Evolutionary conservation across 2,797 vertebrate genomes (phyloP), one percentile per base, ranked within the genome.

Genomic region (Lacerta viridis): DNA sequence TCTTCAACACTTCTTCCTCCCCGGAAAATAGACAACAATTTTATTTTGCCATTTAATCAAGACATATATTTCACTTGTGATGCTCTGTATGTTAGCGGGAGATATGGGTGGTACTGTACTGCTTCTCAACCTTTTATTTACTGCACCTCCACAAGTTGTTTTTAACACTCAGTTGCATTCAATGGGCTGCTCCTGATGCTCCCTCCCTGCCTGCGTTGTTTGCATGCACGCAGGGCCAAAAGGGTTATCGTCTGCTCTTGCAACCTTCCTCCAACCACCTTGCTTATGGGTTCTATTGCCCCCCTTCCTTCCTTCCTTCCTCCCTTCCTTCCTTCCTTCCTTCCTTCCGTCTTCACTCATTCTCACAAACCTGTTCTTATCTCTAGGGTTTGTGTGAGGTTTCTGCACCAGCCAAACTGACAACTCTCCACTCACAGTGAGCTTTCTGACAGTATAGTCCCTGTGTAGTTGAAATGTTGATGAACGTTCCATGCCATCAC

Each of bases 41-140:
- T 61, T 72, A 39, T 87, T 80, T 80, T 71, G 43, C 15, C 85
- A 86, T 25, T 86, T 86, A 71, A 27, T 46, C 41, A 46, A 77
- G 77, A 25, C 36, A 39, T 66, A 75, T 80, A 61, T 36, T 59
- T 39, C 18, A 75, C 36, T 36, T 80, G n/a, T 4, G 61, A 25
- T 18, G 61, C 11, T 50, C 17, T 18, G 15, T 20, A 5, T 18
- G 27, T 46, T n/a, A 4, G 13, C 9, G 27, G 64, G 6, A n/a
- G 81, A 61, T 75, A 27, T n/a, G 9, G 83, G 59, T 74, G n/a
- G 83, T 59, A 75, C 59, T 75, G 20, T 1, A 10, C 6, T 75
- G 29, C 10, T 25, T 36, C 13, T 59, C 18, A 71, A 5, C 1
- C 17, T 50, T 74, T 39, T 33, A 74, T 33, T 80, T 59, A 80